These are phyloP conservation scores for Drosophila lacteicornis DNA, from an alignment of 1,140 invertebrate genomes.

Conservation along the genomic window DNA sequence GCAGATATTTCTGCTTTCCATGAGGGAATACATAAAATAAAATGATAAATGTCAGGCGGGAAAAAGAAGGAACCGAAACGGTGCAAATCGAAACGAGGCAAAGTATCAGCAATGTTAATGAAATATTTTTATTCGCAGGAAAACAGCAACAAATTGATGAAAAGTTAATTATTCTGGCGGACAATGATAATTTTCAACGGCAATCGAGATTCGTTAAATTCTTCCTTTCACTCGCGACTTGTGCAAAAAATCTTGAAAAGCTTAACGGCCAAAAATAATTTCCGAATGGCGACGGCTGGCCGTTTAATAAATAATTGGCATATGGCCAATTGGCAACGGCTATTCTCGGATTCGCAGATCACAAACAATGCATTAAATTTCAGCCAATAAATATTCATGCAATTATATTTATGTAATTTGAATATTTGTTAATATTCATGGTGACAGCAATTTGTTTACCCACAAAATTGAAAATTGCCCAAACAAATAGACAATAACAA, in stretches of 20 bases:
- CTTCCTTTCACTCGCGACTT: not conserved
- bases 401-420: slow-evolving; percentile 60
- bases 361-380: slow-evolving; percentile 40
- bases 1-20: slow-evolving; percentile 19
- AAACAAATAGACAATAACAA: slow-evolving; percentile 41
- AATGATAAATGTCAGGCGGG: slow-evolving; percentile 30
- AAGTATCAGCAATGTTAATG: slow-evolving; percentile 1
- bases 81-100: not conserved
- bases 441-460: slow-evolving; percentile 67
- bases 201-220: not conserved
- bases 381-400: slow-evolving; percentile 46
- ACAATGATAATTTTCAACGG: not conserved
- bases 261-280: not conserved
- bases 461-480: slow-evolving; percentile 65
- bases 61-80: not conserved
- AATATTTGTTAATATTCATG: slow-evolving; percentile 74
- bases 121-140: slow-evolving; percentile 13
- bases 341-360: slow-evolving; percentile 17
- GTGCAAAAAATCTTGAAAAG: not conserved
- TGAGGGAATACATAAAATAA: slow-evolving; percentile 13
- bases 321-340: slow-evolving; percentile 23
- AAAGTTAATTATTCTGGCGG: not conserved
- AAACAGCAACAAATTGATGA: slow-evolving; percentile 6
- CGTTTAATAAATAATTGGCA: slow-evolving; percentile 36
- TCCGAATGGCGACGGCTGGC: no score